Base-by-base conservation (phyloP, 1,140 invertebrate genomes). In the Drosophila rhopaloa region DNA sequence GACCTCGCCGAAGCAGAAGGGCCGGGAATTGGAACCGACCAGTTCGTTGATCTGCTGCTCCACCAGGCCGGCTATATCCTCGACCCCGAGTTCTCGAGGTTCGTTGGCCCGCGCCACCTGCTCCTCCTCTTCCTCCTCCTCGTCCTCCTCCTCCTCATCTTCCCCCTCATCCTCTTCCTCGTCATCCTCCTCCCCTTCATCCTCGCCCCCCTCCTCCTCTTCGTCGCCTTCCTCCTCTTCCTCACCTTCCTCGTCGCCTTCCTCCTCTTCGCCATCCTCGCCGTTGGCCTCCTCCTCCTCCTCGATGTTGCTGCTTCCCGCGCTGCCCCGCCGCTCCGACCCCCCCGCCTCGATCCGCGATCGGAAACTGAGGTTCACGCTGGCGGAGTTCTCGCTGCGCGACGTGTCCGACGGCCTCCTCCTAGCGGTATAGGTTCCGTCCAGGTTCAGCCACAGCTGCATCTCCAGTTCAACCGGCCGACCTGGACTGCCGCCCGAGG, bases 1-100 rank as follows among this genome's bases (percentile, higher is more conserved):
- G 11, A 50, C 46, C 46, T 63, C 37, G 1, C 46, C 46, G 13
- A 67, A 51, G 19, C 10, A 24, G 11, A 44, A 44, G 10, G 3
- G 11, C 16, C 13, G 24, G 19, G n/a, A 6, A 16, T 68, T 27
- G 9, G n/a, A 13, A 0, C 1, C 3, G 1, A 10, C 2, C 2
- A n/a, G 24, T 13, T 13, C 2, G 11, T 10, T 46, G 4, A 11
- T 9, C 4, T 8, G 44, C 44, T 46, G 44, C 16, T 11, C 16
- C n/a, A 1, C 14, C 2, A 1, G 5, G 44, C 9, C 10, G 44
- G 1, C 10, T 1, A 8, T 46, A 9, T 13, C 5, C 11, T 27
- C 24, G 24, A 24, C 24, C 24, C 24, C 24, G 24, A 24, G 24
- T 24, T 5, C 38, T 40, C 4, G 4, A 3, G 50, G 32, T 7